Evolutionary conservation across 1,140 invertebrate species (phyloP).

Genomic region (Hestina assimilis): DNA sequence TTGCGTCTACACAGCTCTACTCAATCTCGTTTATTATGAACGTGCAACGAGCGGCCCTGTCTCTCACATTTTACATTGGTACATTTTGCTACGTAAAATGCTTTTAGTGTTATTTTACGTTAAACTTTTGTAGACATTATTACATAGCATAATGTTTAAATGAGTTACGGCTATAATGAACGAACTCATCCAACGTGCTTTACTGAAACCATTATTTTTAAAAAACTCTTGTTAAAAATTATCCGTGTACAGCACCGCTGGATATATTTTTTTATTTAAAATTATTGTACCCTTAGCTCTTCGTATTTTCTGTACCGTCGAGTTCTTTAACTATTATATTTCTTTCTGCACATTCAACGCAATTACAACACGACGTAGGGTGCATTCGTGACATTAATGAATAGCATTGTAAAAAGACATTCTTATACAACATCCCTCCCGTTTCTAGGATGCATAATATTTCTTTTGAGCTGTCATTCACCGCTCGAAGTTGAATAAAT

Average conservation of each 20-base stretch:
- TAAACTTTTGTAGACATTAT: slow-evolving; percentile 39
- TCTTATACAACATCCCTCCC: slow-evolving; percentile 39
- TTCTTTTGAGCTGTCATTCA: slow-evolving; percentile 56
- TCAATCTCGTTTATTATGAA: slow-evolving; percentile 76
- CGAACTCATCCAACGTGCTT: background rate
- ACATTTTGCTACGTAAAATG: slow-evolving; percentile 53
- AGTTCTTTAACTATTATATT: background rate
- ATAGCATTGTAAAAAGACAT: slow-evolving; percentile 47
- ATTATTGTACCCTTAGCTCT: background rate
- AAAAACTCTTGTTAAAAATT: slow-evolving; percentile 1
- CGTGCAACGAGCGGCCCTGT: slow-evolving; percentile 50
- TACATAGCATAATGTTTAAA: slow-evolving; percentile 16
- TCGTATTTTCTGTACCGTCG: background rate
- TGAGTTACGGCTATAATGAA: slow-evolving; percentile 17
- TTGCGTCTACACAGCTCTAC: slow-evolving; percentile 63
- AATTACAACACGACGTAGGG: slow-evolving; percentile 16
- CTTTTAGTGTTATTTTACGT: slow-evolving; percentile 51
- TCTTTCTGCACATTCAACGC: slow-evolving; percentile 10
- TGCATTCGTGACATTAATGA: slow-evolving; percentile 41
- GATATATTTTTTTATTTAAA: background rate
- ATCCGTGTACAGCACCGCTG: background rate
- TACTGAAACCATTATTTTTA: slow-evolving; percentile 3
- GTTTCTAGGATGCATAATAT: slow-evolving; percentile 39
- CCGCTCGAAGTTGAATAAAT: slow-evolving; percentile 57
- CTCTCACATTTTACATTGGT: slow-evolving; percentile 58